phyloP scores from a whole-genome alignment of 35 echinoderm and acorn worm species.

The Apostichopus japonicus region DNA sequence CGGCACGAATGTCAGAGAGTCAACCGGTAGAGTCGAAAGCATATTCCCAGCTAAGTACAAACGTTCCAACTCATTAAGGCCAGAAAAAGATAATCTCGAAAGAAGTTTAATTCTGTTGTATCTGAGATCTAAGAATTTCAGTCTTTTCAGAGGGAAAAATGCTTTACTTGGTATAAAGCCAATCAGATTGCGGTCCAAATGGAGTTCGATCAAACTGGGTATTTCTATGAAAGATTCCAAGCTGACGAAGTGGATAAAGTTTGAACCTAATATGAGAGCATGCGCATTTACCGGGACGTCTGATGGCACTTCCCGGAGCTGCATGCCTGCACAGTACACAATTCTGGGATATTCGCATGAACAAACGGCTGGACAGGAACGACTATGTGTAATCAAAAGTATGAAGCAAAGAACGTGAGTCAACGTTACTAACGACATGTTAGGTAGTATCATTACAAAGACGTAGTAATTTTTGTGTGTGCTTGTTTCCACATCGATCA shows the following conservation, averaged over 20 bases:
- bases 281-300: conserved; percentile 44
- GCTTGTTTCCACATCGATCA: neutral
- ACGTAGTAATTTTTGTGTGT: neutral
- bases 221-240: conserved; percentile 62
- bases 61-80: conserved; percentile 32
- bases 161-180: conserved; percentile 58
- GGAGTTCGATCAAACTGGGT: conserved; percentile 42
- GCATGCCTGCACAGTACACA: conserved; percentile 54
- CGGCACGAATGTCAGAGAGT: conserved; percentile 51
- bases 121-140: conserved; percentile 59
- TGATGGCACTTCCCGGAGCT: conserved; percentile 46
- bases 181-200: conserved; percentile 59
- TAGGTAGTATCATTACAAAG: neutral
- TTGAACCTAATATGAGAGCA: conserved; percentile 40
- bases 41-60: conserved; percentile 58
- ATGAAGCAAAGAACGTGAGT: neutral
- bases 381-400: neutral
- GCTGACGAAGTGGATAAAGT: conserved; percentile 60
- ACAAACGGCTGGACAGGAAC: conserved; percentile 32
- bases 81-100: conserved; percentile 42
- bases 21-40: conserved; percentile 10
- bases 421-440: neutral
- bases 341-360: conserved; percentile 47
- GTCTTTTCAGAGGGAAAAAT: conserved; percentile 44
- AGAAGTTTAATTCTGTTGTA: conserved; percentile 65